Conservation (phyloP, 2,113 vertebrate genomes). For the Egretta garzetta region DNA sequence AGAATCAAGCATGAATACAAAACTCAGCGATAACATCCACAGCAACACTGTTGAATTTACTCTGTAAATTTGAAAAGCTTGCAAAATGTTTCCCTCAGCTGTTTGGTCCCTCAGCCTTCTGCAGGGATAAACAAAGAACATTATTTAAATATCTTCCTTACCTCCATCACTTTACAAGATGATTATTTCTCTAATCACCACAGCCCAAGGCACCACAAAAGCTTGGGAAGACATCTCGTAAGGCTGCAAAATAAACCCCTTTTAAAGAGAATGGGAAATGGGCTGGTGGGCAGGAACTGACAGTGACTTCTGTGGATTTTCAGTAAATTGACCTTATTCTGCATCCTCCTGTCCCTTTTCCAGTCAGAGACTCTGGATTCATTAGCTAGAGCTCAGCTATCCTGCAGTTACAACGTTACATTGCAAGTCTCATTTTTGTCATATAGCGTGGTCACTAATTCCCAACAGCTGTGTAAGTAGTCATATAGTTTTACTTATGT, state of each 20-base stretch:
- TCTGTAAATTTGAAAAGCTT: constrained; percentile 33
- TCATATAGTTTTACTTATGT: not conserved
- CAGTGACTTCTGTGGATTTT: not conserved
- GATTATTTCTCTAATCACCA: constrained; percentile 18
- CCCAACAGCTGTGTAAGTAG: not conserved
- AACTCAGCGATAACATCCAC: not conserved
- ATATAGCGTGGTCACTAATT: accelerated
- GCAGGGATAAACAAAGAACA: constrained; percentile 16
- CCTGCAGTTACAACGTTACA: accelerated
- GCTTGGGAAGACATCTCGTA: not conserved
- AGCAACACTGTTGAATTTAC: not conserved
- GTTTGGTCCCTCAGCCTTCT: constrained; percentile 1
- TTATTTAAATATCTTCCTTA: constrained; percentile 23
- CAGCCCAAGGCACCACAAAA: not conserved
- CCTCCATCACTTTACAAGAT: constrained; percentile 2
- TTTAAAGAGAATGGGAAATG: not conserved
- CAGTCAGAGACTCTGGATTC: not conserved
- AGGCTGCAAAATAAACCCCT: not conserved
- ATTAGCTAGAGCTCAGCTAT: not conserved
- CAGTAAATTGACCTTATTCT: not conserved
- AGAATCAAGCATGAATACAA: not conserved
- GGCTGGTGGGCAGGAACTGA: not conserved
- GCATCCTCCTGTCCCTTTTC: not conserved
- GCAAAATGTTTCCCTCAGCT: not conserved
- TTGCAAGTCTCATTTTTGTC: not conserved